phyloP scores from a whole-genome alignment of 2,113 vertebrate species.

The Athene noctua region DNA sequence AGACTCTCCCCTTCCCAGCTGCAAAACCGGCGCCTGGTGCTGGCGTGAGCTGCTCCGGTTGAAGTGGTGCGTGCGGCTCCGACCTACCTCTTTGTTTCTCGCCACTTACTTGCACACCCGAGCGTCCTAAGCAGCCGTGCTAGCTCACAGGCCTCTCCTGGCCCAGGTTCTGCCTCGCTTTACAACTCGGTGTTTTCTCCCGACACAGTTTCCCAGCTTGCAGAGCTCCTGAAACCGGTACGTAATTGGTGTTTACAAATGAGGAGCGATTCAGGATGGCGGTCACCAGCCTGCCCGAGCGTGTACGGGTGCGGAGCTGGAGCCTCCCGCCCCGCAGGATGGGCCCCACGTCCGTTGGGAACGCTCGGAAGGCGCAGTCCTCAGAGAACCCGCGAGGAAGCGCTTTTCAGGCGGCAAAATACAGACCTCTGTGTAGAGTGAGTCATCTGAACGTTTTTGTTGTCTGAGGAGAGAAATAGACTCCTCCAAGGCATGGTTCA shows the following conservation, averaged over 20 bases:
- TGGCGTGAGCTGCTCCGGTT: fast-evolving
- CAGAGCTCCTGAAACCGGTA: background rate
- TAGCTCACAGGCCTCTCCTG: background rate
- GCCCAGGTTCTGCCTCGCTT: background rate
- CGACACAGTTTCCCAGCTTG: background rate
- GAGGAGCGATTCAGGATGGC: too few relatives aligned
- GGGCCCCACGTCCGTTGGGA: fast-evolving
- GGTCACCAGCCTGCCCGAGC: too few relatives aligned
- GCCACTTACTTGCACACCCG: too few relatives aligned
- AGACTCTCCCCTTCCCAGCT: background rate
- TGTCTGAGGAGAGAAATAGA: background rate
- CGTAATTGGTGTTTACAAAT: background rate
- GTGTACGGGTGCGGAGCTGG: background rate
- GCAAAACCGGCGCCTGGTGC: fast-evolving
- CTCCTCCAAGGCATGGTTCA: background rate
- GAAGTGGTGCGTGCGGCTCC: fast-evolving
- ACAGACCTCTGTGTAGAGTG: background rate
- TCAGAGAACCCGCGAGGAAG: background rate
- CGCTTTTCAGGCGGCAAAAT: background rate
- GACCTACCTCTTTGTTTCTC: fast-evolving
- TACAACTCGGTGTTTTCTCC: background rate
- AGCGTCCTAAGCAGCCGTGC: background rate
- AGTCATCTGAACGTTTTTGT: background rate
- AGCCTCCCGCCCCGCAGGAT: background rate
- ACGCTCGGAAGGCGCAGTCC: background rate